Evolutionary conservation across 1,140 invertebrate genomes (phyloP), one percentile per base, ranked within the genome.

Genomic region (Sinonovacula constricta): DNA sequence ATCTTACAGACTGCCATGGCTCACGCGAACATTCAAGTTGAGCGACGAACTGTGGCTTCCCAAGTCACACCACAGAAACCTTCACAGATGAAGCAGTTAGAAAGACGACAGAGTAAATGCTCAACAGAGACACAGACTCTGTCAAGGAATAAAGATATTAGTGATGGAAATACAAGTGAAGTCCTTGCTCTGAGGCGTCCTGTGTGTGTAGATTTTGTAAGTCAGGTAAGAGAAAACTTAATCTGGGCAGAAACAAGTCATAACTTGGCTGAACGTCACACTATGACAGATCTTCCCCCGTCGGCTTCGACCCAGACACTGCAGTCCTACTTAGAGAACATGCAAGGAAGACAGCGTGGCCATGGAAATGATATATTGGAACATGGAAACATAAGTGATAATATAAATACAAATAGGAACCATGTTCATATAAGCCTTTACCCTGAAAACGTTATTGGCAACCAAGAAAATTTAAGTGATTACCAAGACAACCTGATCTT

Each of bases 61-160:
- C 75, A 77, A 68, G 75, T 77, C 1, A 77, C 75, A 24, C 75
- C 75, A 51, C 63, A 60, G 24, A 77, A 77, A 30, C 24, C 75
- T 10, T 14, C 28, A 26, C 28, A 22, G n/a, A 34, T 39, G 18
- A 14, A 30, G 66, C 49, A 53, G 26, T 33, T 28, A 22, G 28
- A n/a, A 59, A 22, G 18, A 18, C 18, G 3, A 3, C n/a, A 15
- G 26, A n/a, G 28, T 59, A 59, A 24, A 26, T 59, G 56, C 26
- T 22, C 66, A 12, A 53, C 30, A 26, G 39, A 68, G 49, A 68
- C 45, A 22, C 66, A 68, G 31, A 68, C 66, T 68, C 26, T 68
- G 26, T 22, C 30, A 15, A 7, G 53, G 66, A 15, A 10, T 5
- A 39, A 69, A 57, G 14, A 26, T 36, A n/a, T 26, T 31, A 4